Percentiles rank a stretch among this genome's conserved stretches.
Evolutionary conservation across 2,888 invertebrate species (phyloP).

Genomic region (Thecocarcelia acutangulata): DNA sequence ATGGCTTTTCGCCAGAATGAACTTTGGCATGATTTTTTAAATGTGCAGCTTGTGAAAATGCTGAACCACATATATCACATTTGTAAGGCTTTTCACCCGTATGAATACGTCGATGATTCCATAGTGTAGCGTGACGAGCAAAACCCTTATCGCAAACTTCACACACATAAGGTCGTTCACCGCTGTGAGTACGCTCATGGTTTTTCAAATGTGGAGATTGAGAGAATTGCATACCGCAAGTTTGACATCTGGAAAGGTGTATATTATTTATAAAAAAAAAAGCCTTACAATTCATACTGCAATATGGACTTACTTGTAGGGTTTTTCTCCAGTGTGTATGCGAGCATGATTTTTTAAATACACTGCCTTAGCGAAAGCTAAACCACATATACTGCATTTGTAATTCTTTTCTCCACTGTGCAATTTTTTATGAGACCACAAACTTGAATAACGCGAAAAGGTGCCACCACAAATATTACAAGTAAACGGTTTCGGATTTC

Average conservation of each 20-base stretch:
- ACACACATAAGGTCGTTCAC: conserved; percentile 93
- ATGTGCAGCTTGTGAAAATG: conserved; percentile 94
- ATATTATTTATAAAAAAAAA: not conserved
- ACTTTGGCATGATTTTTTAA: conserved; percentile 93
- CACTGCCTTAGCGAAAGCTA: conserved; percentile 94
- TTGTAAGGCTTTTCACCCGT: conserved; percentile 86
- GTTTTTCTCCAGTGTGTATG: conserved; percentile 92
- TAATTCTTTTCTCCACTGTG: conserved; percentile 92
- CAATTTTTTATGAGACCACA: conserved; percentile 94
- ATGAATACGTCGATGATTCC: conserved; percentile 94
- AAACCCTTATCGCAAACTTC: conserved; percentile 94
- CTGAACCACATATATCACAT: conserved; percentile 93
- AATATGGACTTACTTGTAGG: conserved; percentile 85
- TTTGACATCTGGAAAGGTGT: conserved; percentile 85
- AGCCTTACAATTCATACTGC: not conserved
- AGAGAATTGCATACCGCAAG: conserved; percentile 95
- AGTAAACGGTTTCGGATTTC: conserved; percentile 91
- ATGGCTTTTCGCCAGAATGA: conserved; percentile 91
- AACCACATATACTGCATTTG: conserved; percentile 92
- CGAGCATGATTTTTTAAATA: conserved; percentile 94
- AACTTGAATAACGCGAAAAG: conserved; percentile 91
- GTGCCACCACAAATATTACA: conserved; percentile 93
- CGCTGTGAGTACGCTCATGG: conserved; percentile 93
- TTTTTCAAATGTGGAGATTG: conserved; percentile 94
- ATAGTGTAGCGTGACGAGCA: conserved; percentile 92